These are phyloP conservation scores for Ardeotis arabs DNA, from an alignment of 2,113 vertebrate genomes.

Conservation along the genomic window DNA sequence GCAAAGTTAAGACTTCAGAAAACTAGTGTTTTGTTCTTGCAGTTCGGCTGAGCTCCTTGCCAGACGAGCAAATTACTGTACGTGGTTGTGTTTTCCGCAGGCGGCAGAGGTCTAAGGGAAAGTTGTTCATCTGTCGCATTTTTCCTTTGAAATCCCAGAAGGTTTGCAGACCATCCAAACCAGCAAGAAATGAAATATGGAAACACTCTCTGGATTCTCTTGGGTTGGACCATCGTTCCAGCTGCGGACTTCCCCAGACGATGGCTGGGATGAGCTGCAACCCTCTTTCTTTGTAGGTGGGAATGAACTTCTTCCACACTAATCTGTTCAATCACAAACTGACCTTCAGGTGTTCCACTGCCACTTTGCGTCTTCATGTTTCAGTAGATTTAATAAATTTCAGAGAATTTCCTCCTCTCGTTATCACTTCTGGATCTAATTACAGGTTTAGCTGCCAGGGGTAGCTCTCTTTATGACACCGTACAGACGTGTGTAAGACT, in stretches of 20 bases:
- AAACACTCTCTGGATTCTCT: rapidly evolving
- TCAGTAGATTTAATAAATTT: not conserved
- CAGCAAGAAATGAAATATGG: not conserved
- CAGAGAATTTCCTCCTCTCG: not conserved
- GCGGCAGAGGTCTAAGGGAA: not conserved
- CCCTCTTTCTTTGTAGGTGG: not conserved
- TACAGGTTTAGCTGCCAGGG: not conserved
- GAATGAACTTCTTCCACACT: not conserved
- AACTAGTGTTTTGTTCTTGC: not conserved
- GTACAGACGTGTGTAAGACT: too few relatives aligned
- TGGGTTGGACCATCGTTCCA: not conserved
- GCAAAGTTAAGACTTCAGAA: not conserved
- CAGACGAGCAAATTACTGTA: not conserved
- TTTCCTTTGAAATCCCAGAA: not conserved
- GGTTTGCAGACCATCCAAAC: not conserved
- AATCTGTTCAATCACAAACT: not conserved
- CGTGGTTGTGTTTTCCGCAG: not conserved
- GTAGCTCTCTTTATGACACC: not conserved
- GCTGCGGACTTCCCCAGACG: not conserved
- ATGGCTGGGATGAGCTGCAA: not conserved
- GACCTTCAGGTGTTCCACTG: not conserved
- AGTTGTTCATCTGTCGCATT: not conserved
- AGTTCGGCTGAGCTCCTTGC: not conserved
- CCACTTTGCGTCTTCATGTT: not conserved
- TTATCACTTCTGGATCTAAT: not conserved